A percentile compares a stretch with the other conserved stretches of the same genome.
Conservation (phyloP, 1,140 invertebrate species). For the Aporrectodea caliginosa region DNA sequence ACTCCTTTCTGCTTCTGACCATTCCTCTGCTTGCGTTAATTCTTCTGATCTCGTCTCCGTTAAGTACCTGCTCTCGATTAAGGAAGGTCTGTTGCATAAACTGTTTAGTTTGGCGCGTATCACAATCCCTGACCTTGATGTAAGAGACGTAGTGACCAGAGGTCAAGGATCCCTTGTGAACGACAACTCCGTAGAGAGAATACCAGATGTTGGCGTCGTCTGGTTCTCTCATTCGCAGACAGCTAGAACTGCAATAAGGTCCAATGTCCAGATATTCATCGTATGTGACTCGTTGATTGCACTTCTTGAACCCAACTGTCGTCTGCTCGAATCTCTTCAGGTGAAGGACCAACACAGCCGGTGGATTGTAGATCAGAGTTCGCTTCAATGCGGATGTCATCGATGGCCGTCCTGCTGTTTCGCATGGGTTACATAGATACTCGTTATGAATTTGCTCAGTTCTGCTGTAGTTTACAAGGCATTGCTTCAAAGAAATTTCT, state of each 20-base stretch:
- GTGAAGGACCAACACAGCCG: background rate
- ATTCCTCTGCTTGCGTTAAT: too few species aligned
- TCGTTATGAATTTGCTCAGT: background rate
- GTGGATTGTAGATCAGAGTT: background rate
- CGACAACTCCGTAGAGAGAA: background rate
- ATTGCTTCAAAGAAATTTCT: background rate
- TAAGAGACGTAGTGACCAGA: background rate
- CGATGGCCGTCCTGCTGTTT: background rate
- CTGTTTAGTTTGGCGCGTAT: too few species aligned
- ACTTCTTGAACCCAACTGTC: background rate
- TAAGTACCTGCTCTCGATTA: too few species aligned
- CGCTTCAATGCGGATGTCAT: background rate
- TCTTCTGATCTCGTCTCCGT: too few species aligned
- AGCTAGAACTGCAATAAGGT: background rate
- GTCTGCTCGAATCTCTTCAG: background rate
- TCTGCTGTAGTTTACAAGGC: background rate
- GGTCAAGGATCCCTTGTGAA: background rate
- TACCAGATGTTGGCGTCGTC: background rate
- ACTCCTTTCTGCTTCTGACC: too few species aligned
- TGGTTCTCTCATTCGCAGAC: background rate
- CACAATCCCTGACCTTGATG: background rate
- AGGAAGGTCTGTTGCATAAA: too few species aligned
- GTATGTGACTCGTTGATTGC: background rate
- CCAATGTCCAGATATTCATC: background rate
- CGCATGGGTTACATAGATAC: background rate